Base-by-base conservation (phyloP, 2,888 invertebrate species). In the Acanthosepion lycidas region DNA sequence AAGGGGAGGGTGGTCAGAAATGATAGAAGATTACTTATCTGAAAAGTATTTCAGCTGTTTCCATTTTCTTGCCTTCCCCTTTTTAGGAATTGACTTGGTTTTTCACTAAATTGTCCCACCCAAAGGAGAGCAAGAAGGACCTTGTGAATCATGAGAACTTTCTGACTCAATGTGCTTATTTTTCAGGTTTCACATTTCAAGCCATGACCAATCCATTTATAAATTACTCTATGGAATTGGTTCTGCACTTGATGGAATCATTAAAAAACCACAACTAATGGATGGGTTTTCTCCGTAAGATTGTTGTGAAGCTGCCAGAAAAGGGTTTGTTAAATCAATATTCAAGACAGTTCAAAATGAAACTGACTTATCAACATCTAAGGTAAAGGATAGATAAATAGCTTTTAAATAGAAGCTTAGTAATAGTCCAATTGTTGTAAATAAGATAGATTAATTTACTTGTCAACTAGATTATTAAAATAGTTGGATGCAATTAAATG, bases 191-290 rank as follows among this genome's bases (percentile, higher is more conserved):
- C n/a, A n/a, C 78, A 78, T 78, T 78, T n/a, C 78, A 78, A 12
- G n/a, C n/a, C 12, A n/a, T 33, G 15, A n/a, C 78, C 78, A n/a
- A 78, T 33, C 5, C 15, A 78, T 78, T 78, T 78, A 78, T 78
- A 78, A 33, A 78, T 33, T 78, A 33, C 78, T n/a, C 78, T 33
- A 78, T 15, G n/a, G n/a, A 78, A n/a, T 78, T 78, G n/a, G 78
- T 78, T 78, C n/a, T 78, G 78, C 78, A 78, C 78, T 78, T 78
- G 78, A 78, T 78, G n/a, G 78, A 78, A 33, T 78, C 78, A 78
- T 78, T n/a, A 78, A 78, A 78, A 78, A 78, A 33, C n/a, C 78
- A 15, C n/a, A n/a, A 78, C 78, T 78, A 78, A 78, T 78, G 78
- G 78, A 78, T 78, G 78, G 15, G n/a, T n/a, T 12, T 42, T 78